Evolutionary conservation across 2,888 invertebrate genomes (phyloP), one percentile per base, ranked within the genome.

Genomic region (Ormyrus labotus): DNA sequence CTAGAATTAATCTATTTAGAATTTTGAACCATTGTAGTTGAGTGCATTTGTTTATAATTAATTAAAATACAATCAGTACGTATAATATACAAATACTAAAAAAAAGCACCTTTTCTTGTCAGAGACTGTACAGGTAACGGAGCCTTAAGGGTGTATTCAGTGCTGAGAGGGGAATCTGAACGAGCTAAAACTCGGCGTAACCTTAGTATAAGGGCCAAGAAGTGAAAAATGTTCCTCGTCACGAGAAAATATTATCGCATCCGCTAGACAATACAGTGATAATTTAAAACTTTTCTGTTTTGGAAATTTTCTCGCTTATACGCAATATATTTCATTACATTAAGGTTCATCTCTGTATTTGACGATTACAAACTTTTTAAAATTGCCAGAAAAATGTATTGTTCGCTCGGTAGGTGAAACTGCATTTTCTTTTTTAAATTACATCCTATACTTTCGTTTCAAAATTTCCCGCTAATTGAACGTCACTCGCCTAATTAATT

Each of bases 221-320:
- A 9, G 60, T 65, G 60, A 68, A 58, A 68, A 68, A 76, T 76
- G 63, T 10, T 11, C 19, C 76, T 76, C 69, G 69, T 69, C 76
- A 76, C 63, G 69, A 69, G 63, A 65, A 74, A 74, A 74, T 74
- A 74, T 74, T 67, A 74, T 65, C 65, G 67, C 65, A 11, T 50
- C 50, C 19, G 51, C 6, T 64, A 60, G n/a, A 50, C 51, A 61
- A 57, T 47, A 19, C 58, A 47, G 47, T 10, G 63, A 60, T 63
- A 61, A 69, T 63, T 55, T 45, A 60, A 50, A 74, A 74, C 58
- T 74, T 69, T 55, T 19, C 13, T 47, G 45, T 58, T 65, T 64
- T 53, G 10, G 0, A 55, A 34, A 45, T 53, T 10, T 11, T 13
- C 19, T 19, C 19, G 1, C 19, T 19, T n/a, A n/a, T 1, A 19